These are phyloP conservation scores for Oncopodura yosiiana DNA, from an alignment of 1,140 invertebrate genomes.

Conservation along the genomic window DNA sequence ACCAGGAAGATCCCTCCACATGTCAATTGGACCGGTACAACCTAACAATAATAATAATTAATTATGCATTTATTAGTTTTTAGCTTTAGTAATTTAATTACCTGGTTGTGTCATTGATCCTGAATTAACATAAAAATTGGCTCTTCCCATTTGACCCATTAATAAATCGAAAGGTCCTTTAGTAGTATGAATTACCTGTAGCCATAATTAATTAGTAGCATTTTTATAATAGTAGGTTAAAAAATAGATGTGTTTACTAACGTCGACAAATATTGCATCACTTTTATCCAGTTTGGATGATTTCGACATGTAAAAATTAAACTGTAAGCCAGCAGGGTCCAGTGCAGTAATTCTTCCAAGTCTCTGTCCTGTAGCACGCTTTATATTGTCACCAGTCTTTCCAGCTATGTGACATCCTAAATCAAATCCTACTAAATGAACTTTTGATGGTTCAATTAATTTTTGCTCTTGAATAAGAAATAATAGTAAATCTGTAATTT, in stretches of 20 bases:
- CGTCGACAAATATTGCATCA: slow-evolving; percentile 25
- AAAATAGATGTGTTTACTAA: too few species aligned
- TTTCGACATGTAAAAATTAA: slow-evolving; percentile 6
- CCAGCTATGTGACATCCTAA: slow-evolving; percentile 23
- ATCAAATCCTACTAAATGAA: slow-evolving; percentile 22
- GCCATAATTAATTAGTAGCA: too few species aligned
- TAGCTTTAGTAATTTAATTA: too few species aligned
- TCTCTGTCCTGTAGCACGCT: slow-evolving; percentile 8
- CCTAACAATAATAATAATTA: too few species aligned
- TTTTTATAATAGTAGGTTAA: too few species aligned
- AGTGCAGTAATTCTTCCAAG: slow-evolving; percentile 18
- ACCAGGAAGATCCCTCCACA: slow-evolving; percentile 20
- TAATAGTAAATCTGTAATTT: slow-evolving; percentile 14
- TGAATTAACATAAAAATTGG: slow-evolving; percentile 46
- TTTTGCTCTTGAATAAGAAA: slow-evolving; percentile 14
- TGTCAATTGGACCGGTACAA: slow-evolving; percentile 37
- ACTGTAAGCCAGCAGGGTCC: slow-evolving; percentile 19
- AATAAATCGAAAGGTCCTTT: slow-evolving; percentile 4
- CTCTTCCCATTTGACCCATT: slow-evolving; percentile 14
- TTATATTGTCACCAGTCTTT: slow-evolving; percentile 16
- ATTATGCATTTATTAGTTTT: too few species aligned
- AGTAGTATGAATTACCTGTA: slow-evolving; percentile 17
- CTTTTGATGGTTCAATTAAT: slow-evolving; percentile 12
- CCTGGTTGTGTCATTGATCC: slow-evolving; percentile 44
- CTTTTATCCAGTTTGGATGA: slow-evolving; percentile 15